Evolutionary conservation across 2,797 vertebrate species (phyloP).

Genomic region (Hoplostethus mediterraneus): DNA sequence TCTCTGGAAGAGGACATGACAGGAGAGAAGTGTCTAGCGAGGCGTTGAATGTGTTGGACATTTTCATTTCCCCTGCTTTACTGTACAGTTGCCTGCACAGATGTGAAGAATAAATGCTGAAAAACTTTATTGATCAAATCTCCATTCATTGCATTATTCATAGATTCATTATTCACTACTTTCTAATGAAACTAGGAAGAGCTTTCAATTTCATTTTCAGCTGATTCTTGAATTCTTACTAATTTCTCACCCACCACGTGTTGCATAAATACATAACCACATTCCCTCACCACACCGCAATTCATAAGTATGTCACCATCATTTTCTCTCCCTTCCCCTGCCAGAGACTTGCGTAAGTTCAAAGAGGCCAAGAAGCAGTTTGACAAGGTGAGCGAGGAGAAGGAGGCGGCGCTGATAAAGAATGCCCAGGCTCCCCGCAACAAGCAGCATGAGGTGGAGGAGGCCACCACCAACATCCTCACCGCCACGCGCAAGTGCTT

Average conservation of each 20-base stretch:
- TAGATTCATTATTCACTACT: no score
- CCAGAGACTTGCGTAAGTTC: slow-evolving; percentile 95
- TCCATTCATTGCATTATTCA: no score
- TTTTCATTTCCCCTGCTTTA: no score
- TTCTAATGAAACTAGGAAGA: no score
- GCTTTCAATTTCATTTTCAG: background rate
- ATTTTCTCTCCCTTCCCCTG: background rate
- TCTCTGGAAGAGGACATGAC: no score
- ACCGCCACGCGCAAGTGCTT: slow-evolving; percentile 97
- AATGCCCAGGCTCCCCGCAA: slow-evolving; percentile 96
- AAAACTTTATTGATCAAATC: no score
- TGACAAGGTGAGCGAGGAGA: slow-evolving; percentile 98
- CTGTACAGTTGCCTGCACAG: no score
- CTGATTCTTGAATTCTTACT: background rate
- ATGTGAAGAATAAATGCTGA: no score
- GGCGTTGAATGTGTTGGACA: no score
- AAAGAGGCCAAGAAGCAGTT: slow-evolving; percentile 99
- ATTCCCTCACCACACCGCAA: background rate
- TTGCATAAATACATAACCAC: background rate
- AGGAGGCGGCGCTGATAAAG: slow-evolving; percentile 94
- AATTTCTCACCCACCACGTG: no score
- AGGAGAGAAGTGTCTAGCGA: no score
- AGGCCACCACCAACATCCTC: slow-evolving; percentile 94
- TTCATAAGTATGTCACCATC: background rate
- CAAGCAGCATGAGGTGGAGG: slow-evolving; percentile 97